Percentiles rank a stretch among this genome's conserved stretches.
Evolutionary conservation across 1,140 invertebrate genomes (phyloP).

Genomic region (Rhagoletis zephyria): DNA sequence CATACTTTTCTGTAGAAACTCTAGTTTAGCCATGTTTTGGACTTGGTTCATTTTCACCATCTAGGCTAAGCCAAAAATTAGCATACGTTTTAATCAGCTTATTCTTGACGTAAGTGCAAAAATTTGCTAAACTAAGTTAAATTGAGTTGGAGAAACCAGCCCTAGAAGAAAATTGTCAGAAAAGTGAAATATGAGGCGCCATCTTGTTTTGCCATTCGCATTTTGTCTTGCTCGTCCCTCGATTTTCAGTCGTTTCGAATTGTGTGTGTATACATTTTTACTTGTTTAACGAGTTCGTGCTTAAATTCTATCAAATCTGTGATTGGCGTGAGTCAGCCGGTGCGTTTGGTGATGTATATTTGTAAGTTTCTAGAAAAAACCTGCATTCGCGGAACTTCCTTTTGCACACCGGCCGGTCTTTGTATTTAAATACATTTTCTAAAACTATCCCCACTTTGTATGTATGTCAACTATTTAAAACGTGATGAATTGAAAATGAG

Average conservation of each 20-base stretch:
- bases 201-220: slow-evolving; percentile 26
- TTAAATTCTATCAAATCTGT: background rate
- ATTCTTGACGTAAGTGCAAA: no score
- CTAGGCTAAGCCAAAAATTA: no score
- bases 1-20: no score
- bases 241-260: background rate
- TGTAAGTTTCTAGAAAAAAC: background rate
- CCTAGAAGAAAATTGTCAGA: background rate
- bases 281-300: slow-evolving; percentile 15
- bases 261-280: slow-evolving; percentile 27
- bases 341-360: background rate
- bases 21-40: no score
- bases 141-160: no score
- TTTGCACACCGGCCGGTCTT: slow-evolving; percentile 11
- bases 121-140: no score
- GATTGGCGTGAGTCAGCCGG: background rate
- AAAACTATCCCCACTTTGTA: background rate
- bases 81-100: no score
- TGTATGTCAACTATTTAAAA: background rate
- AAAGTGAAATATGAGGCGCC: background rate
- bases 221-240: background rate
- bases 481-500: background rate
- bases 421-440: background rate
- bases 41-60: no score
- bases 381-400: background rate